These are phyloP conservation scores for Branchinecta sandiegonensis DNA, from an alignment of 2,888 invertebrate species.

Conservation along the genomic window DNA sequence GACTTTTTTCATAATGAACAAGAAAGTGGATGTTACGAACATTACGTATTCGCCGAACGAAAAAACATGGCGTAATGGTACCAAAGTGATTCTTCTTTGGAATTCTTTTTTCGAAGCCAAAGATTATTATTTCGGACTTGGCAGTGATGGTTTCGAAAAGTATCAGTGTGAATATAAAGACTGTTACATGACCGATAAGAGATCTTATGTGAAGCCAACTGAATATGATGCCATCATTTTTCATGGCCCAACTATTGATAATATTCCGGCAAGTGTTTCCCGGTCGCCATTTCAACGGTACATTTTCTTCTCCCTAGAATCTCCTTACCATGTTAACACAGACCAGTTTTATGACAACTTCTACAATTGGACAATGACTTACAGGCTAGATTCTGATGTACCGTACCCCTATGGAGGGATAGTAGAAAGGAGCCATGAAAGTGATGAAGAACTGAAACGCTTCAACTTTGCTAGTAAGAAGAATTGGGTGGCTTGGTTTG, in stretches of 20 bases:
- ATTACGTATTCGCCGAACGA: too few species aligned
- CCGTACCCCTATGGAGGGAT: constrained; percentile 20
- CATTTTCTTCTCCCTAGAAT: constrained; percentile 22
- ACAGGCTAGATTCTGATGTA: constrained; percentile 21
- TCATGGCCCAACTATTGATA: constrained; percentile 18
- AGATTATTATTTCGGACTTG: constrained; percentile 18
- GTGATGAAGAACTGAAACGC: neutral
- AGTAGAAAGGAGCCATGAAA: neutral
- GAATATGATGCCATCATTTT: constrained; percentile 21
- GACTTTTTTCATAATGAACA: too few species aligned
- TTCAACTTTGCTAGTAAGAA: constrained; percentile 20
- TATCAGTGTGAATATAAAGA: constrained; percentile 17
- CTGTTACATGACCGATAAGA: constrained; percentile 20
- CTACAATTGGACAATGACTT: constrained; percentile 24
- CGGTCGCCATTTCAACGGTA: constrained; percentile 20
- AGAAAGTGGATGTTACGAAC: too few species aligned
- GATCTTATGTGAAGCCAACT: constrained; percentile 10
- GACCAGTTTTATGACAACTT: constrained; percentile 6
- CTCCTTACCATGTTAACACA: constrained; percentile 19
- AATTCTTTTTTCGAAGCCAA: constrained; percentile 18
- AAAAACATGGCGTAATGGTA: neutral
- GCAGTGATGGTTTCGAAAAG: constrained; percentile 17
- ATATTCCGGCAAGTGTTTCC: constrained; percentile 8
- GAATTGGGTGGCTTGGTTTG: constrained; percentile 27
- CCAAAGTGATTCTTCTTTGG: constrained; percentile 22